A percentile compares a stretch with the other conserved stretches of the same genome.
Evolutionary conservation across 1,140 invertebrate species (phyloP).

Genomic region (Heliconius hermathena): DNA sequence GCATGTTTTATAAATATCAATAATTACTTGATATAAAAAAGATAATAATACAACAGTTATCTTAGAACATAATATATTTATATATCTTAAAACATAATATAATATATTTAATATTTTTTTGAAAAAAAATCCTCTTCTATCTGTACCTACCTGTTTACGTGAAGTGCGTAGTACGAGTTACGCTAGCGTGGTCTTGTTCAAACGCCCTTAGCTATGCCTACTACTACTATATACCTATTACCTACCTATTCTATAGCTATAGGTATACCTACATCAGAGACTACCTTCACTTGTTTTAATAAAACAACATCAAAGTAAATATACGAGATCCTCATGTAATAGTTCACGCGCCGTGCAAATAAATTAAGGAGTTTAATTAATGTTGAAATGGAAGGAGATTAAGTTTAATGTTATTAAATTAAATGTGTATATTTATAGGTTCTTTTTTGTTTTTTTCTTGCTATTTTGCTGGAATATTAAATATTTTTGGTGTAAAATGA

Average conservation of each 20-base stretch:
- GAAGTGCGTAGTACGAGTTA: constrained; percentile 15
- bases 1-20: no score
- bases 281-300: constrained; percentile 25
- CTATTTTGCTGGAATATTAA: no score
- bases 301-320: constrained; percentile 30
- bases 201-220: constrained; percentile 24
- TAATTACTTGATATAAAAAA: no score
- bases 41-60: no score
- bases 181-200: constrained; percentile 26
- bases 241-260: background rate
- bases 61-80: no score
- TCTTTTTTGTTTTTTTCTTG: no score
- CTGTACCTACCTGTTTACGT: constrained; percentile 14
- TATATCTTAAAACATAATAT: no score
- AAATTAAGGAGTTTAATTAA: constrained; percentile 8
- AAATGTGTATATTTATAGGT: background rate
- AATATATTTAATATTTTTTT: no score
- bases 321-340: constrained; percentile 2
- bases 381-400: background rate
- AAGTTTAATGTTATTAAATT: background rate
- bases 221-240: constrained; percentile 2
- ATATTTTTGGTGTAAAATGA: no score
- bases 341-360: constrained; percentile 5
- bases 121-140: background rate
- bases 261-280: background rate